Evolutionary conservation across 2,888 invertebrate species (phyloP).

Genomic region (Sesia bembeciformis): DNA sequence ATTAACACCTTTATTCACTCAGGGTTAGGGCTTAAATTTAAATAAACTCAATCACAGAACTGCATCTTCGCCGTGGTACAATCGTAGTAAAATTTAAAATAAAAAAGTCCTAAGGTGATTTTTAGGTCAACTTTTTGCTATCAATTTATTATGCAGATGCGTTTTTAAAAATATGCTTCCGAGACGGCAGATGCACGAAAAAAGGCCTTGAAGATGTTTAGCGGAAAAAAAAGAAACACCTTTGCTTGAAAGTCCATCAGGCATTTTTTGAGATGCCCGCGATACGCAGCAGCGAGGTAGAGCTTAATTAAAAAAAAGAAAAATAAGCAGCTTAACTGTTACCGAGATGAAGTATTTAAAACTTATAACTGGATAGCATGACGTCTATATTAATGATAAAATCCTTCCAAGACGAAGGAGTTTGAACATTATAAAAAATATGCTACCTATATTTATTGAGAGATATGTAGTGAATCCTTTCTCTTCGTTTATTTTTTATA

Average conservation of each 20-base stretch:
- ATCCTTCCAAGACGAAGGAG: not conserved
- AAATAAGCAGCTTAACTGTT: not conserved
- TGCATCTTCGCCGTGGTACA: not conserved
- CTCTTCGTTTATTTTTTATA: too few species aligned
- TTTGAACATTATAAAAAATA: too few species aligned
- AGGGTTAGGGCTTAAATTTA: not conserved
- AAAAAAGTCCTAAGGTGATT: conserved; percentile 25
- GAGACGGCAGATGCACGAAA: conserved; percentile 61
- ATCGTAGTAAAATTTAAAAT: conserved; percentile 2
- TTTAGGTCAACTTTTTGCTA: conserved; percentile 71
- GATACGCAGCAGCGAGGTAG: not conserved
- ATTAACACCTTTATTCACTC: not conserved
- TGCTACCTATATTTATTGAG: too few species aligned
- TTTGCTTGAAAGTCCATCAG: conserved; percentile 39
- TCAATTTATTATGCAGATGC: conserved; percentile 70
- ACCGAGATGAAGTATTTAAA: not conserved
- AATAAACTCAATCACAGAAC: not conserved
- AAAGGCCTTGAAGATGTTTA: conserved; percentile 58
- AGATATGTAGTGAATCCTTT: too few species aligned
- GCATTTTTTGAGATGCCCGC: conserved; percentile 22
- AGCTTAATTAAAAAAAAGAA: not conserved
- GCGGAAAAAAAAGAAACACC: conserved; percentile 51
- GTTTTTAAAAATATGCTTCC: conserved; percentile 46
- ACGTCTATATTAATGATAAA: not conserved
- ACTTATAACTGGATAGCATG: not conserved